Base-by-base conservation (phyloP, 2,797 vertebrate species). In the Chaetodon trifasciatus region DNA sequence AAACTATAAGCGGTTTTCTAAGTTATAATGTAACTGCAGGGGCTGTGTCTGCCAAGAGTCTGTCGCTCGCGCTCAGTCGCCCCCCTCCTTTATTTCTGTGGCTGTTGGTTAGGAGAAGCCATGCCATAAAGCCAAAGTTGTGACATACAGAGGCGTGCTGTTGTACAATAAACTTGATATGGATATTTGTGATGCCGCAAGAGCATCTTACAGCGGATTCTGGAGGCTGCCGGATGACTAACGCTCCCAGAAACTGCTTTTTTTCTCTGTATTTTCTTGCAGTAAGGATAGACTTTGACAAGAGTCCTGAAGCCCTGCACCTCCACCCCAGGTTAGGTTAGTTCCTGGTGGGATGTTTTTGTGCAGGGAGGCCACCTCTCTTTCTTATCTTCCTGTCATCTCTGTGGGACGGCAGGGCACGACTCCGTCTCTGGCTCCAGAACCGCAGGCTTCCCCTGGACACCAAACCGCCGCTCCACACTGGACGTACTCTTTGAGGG, bases 341-440 rank as follows among this genome's bases (percentile, higher is more conserved):
- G 91, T 84, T 91, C 92, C 90, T 90, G 89, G 91, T 92, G 93
- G 86, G 92, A 92, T 93, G 92, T 94, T 94, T 94, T 93, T 93
- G 92, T 91, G 91, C 53, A 13, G 82, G 90, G 92, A 87, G 92
- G 92, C 91, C 91, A 90, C 86, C 78, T 92, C 88, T 92, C 92
- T 90, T 92, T 94, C 93, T 94, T 95, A 96, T 96, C 96, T 96
- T 96, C 93, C 96, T 97, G 96, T 96, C 96, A 96, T 96, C 95
- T 95, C 96, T 94, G 96, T 95, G 94, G 97, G 96, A 96, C 93
- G 87, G 95, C 95, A 94, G 93, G 94, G 92, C 92, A 90, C 87
- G 96, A 96, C 96, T 94, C 92, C 86, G 72, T 88, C 90, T 92
- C 94, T 96, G 96, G 96, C 96, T 96, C 95, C 95, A 95, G 93